Evolutionary conservation across 2,888 invertebrate species (phyloP), one percentile per base, ranked within the genome.

Genomic region (Tridacna gigas): DNA sequence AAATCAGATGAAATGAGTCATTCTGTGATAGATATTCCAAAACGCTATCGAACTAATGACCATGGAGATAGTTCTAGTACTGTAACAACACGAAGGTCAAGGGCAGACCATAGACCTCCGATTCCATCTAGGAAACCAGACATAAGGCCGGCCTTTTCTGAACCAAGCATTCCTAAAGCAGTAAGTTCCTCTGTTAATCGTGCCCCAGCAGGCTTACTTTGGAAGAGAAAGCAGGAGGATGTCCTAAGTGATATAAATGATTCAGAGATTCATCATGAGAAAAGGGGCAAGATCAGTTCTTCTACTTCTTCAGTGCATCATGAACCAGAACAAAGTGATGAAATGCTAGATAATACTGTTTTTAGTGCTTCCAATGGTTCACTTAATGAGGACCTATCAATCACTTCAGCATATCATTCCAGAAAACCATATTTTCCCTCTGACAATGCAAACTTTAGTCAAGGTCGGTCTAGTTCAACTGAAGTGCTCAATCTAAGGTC

Each of bases 191-290:
- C 82, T 45, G 25, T 88, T 56, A 87, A 86, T 79, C 89, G 88
- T 61, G 86, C 89, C 22, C 88, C 91, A n/a, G 88, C 88, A 74
- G 90, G 90, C 45, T 86, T 91, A 66, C 79, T 90, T 66, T 91
- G 89, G 89, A 90, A 91, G 83, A 82, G 91, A n/a, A 83, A 88
- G 69, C 89, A 90, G 74, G 80, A 82, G 26, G 85, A 89, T 65
- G 76, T 85, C 45, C 22, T 81, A 28, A 71, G 77, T 47, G 89
- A 89, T 80, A 84, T 88, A 28, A 83, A 79, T 81, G 83, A 84
- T 61, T 75, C 80, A 51, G 83, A 83, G 13, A 83, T 79, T 67
- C 79, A 74, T 65, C 80, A 79, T 74, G 83, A 83, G 37, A 60
- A 79, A 69, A 78, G 75, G 74, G 75, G 66, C 71, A 80, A 80